A percentile compares a stretch with the other conserved stretches of the same genome.
These are phyloP conservation scores for Chiloscyllium punctatum DNA, from an alignment of 2,797 vertebrate species.

Conservation along the genomic window DNA sequence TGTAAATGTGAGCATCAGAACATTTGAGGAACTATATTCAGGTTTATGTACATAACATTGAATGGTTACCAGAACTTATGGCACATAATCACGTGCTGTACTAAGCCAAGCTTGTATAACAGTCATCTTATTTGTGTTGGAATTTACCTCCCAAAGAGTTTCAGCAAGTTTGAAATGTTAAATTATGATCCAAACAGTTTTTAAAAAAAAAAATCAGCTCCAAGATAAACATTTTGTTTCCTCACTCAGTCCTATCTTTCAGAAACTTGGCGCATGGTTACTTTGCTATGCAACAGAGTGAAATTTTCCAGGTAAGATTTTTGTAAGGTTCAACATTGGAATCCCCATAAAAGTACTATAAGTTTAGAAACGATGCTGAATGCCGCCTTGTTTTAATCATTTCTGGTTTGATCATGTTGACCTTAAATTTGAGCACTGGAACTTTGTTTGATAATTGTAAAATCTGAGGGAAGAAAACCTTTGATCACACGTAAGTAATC, in stretches of 20 bases:
- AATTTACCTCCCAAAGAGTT: neutral
- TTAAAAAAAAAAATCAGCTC: no score
- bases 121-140: neutral
- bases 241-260: neutral
- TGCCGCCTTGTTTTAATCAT: neutral
- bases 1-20: slow-evolving; percentile 14
- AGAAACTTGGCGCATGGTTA: neutral
- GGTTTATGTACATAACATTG: neutral
- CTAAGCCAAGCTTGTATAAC: neutral
- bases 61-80: neutral
- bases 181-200: neutral
- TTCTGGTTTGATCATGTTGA: neutral
- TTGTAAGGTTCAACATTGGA: neutral
- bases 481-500: neutral
- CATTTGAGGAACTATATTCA: neutral
- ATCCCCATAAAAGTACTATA: neutral
- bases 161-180: neutral
- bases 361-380: neutral
- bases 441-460: neutral
- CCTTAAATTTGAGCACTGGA: neutral
- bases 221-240: neutral
- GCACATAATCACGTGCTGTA: neutral
- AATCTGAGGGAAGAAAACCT: neutral
- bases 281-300: neutral
- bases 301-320: neutral